A percentile compares a stretch with the other conserved stretches of the same genome.
phyloP scores from a whole-genome alignment of 2,888 invertebrate species.

The Drosophila meridionalis region DNA sequence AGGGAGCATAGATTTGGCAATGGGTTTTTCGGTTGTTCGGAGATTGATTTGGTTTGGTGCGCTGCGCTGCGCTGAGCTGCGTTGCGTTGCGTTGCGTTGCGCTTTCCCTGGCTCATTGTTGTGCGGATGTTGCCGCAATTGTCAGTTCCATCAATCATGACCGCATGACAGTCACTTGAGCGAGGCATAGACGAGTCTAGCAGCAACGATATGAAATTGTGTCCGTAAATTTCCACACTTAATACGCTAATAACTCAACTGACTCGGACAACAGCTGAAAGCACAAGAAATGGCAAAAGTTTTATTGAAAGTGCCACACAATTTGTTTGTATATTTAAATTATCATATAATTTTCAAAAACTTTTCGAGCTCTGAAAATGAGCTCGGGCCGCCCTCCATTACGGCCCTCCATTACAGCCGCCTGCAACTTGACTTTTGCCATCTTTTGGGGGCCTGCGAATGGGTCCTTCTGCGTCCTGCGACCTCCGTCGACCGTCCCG shows the following conservation, averaged over 20 bases:
- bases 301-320: slow-evolving; percentile 81
- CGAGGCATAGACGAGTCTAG: slow-evolving; percentile 28
- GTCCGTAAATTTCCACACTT: slow-evolving; percentile 56
- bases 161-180: slow-evolving; percentile 60
- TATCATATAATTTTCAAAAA: slow-evolving; percentile 77
- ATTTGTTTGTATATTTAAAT: slow-evolving; percentile 81
- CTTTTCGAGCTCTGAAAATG: slow-evolving; percentile 60
- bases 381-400: slow-evolving; percentile 38
- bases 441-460: slow-evolving; percentile 25
- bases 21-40: slow-evolving; percentile 28
- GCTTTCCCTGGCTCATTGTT: slow-evolving; percentile 32
- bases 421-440: slow-evolving; percentile 59
- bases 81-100: slow-evolving; percentile 26
- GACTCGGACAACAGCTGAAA: slow-evolving; percentile 20
- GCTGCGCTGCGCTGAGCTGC: slow-evolving; percentile 7
- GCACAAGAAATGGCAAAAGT: slow-evolving; percentile 75
- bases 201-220: not conserved
- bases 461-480: slow-evolving; percentile 1
- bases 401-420: slow-evolving; percentile 20
- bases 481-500: slow-evolving; percentile 20
- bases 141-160: slow-evolving; percentile 75
- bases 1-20: slow-evolving; percentile 2
- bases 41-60: slow-evolving; percentile 50
- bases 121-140: slow-evolving; percentile 67
- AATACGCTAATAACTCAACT: slow-evolving; percentile 76